Conservation (phyloP, 2,888 invertebrate species). For the Drosophila prostipennis region DNA sequence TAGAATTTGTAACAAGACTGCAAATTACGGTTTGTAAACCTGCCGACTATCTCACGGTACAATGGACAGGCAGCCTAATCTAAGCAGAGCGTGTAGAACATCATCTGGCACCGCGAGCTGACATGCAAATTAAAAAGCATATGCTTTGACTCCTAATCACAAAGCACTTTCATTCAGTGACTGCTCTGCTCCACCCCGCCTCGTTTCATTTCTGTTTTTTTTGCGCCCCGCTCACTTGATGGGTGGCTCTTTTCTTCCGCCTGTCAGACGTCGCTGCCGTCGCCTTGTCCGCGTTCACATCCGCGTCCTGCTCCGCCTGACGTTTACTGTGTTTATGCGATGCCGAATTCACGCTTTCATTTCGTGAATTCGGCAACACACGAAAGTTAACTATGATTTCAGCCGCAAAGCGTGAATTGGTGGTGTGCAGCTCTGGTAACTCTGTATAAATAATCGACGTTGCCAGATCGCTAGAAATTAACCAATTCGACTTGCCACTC, state of each 20-base stretch:
- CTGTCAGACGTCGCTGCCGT: slow-evolving; percentile 52
- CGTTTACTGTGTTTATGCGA: slow-evolving; percentile 12
- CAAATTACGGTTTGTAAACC: not conserved
- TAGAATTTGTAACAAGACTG: too few relatives aligned
- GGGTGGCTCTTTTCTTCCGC: slow-evolving; percentile 58
- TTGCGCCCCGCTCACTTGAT: slow-evolving; percentile 21
- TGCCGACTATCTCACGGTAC: not conserved
- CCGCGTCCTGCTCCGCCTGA: slow-evolving; percentile 44
- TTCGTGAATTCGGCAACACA: too few relatives aligned
- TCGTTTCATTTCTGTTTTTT: not conserved
- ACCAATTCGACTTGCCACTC: too few relatives aligned
- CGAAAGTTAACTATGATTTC: too few relatives aligned
- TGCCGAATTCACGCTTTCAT: too few relatives aligned
- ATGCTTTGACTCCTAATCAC: slow-evolving; percentile 47
- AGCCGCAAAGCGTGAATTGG: too few relatives aligned
- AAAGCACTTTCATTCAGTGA: slow-evolving; percentile 42
- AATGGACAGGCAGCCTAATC: slow-evolving; percentile 11
- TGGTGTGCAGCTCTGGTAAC: too few relatives aligned
- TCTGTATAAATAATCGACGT: too few relatives aligned
- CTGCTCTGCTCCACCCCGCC: slow-evolving; percentile 20
- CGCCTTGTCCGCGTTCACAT: slow-evolving; percentile 42
- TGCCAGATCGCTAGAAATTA: too few relatives aligned
- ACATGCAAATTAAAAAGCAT: slow-evolving; percentile 58
- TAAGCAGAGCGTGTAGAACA: not conserved
- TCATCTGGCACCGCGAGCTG: slow-evolving; percentile 36